Conservation (phyloP, 23 tunicate genomes). For the Aplidium turbinatum region DNA sequence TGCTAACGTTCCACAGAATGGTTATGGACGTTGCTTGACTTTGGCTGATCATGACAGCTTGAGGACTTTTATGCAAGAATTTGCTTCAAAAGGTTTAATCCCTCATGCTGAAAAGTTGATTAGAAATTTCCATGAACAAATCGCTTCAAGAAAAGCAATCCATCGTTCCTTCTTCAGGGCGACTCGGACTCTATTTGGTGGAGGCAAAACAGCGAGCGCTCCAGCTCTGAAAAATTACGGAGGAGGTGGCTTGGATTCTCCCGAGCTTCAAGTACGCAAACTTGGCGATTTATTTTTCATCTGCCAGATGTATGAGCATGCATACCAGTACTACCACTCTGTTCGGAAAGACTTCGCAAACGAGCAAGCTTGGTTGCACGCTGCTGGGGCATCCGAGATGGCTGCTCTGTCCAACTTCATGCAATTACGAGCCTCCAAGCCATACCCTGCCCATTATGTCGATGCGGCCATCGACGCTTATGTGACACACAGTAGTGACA, state of each 20-base stretch:
- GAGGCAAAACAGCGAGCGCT: conserved; percentile 59
- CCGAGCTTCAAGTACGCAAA: conserved; percentile 71
- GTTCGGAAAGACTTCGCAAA: conserved; percentile 82
- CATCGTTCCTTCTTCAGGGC: conserved; percentile 68
- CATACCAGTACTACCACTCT: conserved; percentile 70
- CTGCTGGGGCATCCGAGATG: conserved; percentile 97
- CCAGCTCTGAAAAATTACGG: conserved; percentile 59
- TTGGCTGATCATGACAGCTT: conserved; percentile 69
- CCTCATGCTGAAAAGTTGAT: conserved; percentile 91
- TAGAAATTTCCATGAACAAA: conserved; percentile 62
- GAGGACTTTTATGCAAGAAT: conserved; percentile 65
- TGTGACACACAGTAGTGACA: conserved; percentile 38
- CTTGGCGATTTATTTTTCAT: conserved; percentile 82
- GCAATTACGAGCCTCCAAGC: conserved; percentile 62
- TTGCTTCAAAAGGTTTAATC: conserved; percentile 60
- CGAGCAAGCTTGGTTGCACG: conserved; percentile 92
- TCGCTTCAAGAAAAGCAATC: conserved; percentile 71
- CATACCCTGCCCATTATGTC: conserved; percentile 82
- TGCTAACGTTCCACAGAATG: conserved; percentile 25
- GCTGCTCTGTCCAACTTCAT: conserved; percentile 88
- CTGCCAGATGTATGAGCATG: conserved; percentile 89
- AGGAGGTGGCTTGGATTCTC: conserved; percentile 54
- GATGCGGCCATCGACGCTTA: conserved; percentile 82
- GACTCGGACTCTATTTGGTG: conserved; percentile 68
- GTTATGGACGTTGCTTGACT: conserved; percentile 79